Evolutionary conservation across 2,888 invertebrate genomes (phyloP), one percentile per base, ranked within the genome.

Genomic region (Formica aserva): DNA sequence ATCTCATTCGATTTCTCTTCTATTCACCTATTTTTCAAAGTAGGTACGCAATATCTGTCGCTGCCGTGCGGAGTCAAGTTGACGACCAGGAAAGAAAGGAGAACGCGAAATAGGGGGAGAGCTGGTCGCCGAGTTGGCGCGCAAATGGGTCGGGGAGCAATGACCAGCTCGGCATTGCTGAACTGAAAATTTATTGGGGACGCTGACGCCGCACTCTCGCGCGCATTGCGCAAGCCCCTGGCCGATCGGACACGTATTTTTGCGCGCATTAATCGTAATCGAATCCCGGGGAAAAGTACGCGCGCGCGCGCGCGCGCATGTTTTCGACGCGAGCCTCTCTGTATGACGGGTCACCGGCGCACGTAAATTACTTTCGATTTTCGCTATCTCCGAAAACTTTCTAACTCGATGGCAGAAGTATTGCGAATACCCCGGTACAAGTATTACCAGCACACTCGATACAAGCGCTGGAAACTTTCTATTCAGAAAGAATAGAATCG

Each of bases 141-240:
- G 87, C 87, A 90, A 92, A 91, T 91, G 86, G 91, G 88, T 89
- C 86, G 91, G 86, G 92, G 89, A 6, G 86, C 92, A 92, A 91
- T 82, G 93, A 92, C 91, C 92, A 85, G 86, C 66, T 77, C 85
- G 85, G 83, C 82, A 77, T 85, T 85, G 85, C 86, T 88, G 89
- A 89, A 88, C 90, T 91, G 78, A 88, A 92, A 90, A 91, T 92
- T 92, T 90, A 92, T 92, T 92, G 91, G 89, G 92, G 90, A 88
- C 92, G 89, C 84, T 65, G 81, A 55, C 76, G 80, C 76, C 76
- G 81, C 62, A 35, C 63, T 74, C 74, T 62, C 45, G 67, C 71
- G 67, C 71, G 67, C 82, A 82, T 88, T 88, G 84, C 86, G 87
- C 88, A 88, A 87, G 83, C 83, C 85, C 63, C 29, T 41, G 18